Evolutionary conservation across 2,888 invertebrate genomes (phyloP), one percentile per base, ranked within the genome.

Genomic region (Lithophane socia): DNA sequence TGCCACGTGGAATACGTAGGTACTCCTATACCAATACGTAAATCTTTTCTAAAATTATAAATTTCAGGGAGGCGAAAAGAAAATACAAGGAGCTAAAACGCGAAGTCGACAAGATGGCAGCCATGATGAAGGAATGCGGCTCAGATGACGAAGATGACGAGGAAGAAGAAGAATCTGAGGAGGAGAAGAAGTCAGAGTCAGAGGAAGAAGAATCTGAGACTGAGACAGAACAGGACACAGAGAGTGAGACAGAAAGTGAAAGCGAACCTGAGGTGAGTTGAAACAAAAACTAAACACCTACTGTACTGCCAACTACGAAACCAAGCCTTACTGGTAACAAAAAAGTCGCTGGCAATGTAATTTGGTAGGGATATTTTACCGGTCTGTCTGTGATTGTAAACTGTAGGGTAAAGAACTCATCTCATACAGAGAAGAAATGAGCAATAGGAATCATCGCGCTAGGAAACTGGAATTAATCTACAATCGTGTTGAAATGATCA

Each of bases 41-140:
- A 18, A 64, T 13, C 8, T n/a, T 16, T 75, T 21, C 29, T 37
- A 1, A 60, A 65, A 29, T 37, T 49, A 42, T 24, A 13, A 52
- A 67, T 65, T 61, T 76, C 89, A 97, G 97, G 89, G 98, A 98
- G 61, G 99, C 98, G 89, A 98, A 98, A 91, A 98, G 98, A 90
- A 98, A 98, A 94, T 98, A 98, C 94, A 98, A 98, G 91, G 97
- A 97, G 87, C 94, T 99, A 63, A 98, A 99, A 92, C 98, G 98
- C 86, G 99, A 99, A 95, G 98, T 98, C 16, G 98, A 98, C 91
- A 99, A 99, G 95, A 99, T 99, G 98, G 98, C 98, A 0, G 98
- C 98, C 24, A 97, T 98, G 91, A 98, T 99, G 98, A 98, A 98
- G 88, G 98, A 98, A 89, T 97, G 97, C 3, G 98, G 98, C 1